Evolutionary conservation across 92 coral and sea anemone genomes (phyloP).

Genomic region (Epizoanthus rinbou): DNA sequence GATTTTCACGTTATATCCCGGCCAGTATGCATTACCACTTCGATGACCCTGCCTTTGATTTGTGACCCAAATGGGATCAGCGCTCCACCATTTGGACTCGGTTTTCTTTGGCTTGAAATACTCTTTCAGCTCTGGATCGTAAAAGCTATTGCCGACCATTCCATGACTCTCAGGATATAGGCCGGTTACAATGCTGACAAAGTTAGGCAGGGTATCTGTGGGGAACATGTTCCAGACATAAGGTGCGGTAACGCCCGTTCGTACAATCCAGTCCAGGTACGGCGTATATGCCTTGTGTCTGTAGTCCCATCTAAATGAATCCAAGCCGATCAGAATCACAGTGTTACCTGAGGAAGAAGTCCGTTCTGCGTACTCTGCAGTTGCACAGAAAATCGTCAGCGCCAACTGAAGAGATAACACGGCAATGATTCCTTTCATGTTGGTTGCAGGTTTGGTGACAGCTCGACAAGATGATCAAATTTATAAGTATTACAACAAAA

Average conservation of each 20-base stretch:
- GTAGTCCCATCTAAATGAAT: conserved; percentile 87
- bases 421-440: too few relatives aligned
- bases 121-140: conserved; percentile 76
- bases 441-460: too few relatives aligned
- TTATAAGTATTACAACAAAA: too few relatives aligned
- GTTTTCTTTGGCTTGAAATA: conserved; percentile 61
- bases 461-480: too few relatives aligned
- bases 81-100: conserved; percentile 81
- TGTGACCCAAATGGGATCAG: conserved; percentile 88
- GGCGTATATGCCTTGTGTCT: conserved; percentile 70
- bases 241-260: conserved; percentile 77
- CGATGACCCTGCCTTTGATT: conserved; percentile 82
- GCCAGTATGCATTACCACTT: conserved; percentile 82
- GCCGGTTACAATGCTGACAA: conserved; percentile 82
- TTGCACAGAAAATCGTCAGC: too few relatives aligned
- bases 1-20: conserved; percentile 77
- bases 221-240: conserved; percentile 82
- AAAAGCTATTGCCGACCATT: conserved; percentile 65
- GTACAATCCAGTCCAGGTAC: conserved; percentile 62
- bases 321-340: conserved; percentile 70
- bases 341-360: conserved; percentile 27
- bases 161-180: conserved; percentile 92
- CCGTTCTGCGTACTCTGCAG: too few relatives aligned
- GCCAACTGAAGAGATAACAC: too few relatives aligned
- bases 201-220: conserved; percentile 75